Base-by-base conservation (phyloP, 2,888 invertebrate genomes). In the Spicauda simplicius region DNA sequence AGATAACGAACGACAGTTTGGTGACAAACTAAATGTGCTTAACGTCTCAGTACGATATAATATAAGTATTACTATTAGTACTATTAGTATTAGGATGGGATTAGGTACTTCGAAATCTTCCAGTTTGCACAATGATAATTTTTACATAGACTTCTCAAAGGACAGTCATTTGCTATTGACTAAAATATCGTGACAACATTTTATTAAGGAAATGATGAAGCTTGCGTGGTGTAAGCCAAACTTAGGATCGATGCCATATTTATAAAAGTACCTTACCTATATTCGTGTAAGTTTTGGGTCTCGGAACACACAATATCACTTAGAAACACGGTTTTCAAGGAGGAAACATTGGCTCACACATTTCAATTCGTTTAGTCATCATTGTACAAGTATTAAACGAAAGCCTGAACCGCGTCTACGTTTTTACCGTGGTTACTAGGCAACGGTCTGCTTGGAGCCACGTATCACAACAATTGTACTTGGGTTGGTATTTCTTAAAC, bases 341-440 rank as follows among this genome's bases (percentile, higher is more conserved):
- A 68, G 89, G 90, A 81, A 85, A 87, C 73, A 76, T 80, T 0
- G 77, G 72, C 69, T 80, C 79, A 70, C 81, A 80, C 74, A 81
- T 79, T 75, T 75, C 71, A 74, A 73, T 74, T 64, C 72, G 71
- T 76, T 80, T 73, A 75, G 73, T 76, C 87, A 85, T 85, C 72
- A 77, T 79, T 77, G 70, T 64, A 71, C 80, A n/a, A n/a, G n/a
- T n/a, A 25, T 25, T 70, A 73, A 73, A 71, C 78, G 80, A 78
- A 71, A 72, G 75, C 52, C 73, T 70, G 68, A 75, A 72, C 76
- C 72, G 20, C 53, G 68, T 71, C 72, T 65, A 67, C 69, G 84
- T 84, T 85, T 84, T 83, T 76, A 80, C 76, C 70, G 61, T 55
- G 56, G 91, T 90, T 83, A 85, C 89, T 76, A 78, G 72, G 88